Conservation (phyloP, 2,113 vertebrate genomes). For the Tupaia chinensis region DNA sequence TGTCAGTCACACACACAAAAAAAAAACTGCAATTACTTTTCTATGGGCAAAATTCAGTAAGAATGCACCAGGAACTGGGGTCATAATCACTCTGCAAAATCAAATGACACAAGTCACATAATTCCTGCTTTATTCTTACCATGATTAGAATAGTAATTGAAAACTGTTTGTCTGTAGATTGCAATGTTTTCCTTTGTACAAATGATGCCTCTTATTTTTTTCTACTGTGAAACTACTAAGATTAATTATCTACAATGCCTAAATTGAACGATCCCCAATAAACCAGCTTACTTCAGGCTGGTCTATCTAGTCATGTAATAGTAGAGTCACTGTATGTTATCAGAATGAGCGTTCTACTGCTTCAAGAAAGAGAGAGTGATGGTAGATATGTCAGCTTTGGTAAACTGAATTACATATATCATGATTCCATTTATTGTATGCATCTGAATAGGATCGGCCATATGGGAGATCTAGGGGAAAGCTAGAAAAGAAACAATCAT, state of each 20-base stretch:
- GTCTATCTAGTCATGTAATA: background rate
- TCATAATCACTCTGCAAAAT: constrained; percentile 49
- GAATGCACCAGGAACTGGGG: background rate
- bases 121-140: constrained; percentile 45
- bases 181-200: constrained; percentile 57
- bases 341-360: background rate
- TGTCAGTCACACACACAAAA: constrained; percentile 20
- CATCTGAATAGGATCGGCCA: background rate
- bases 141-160: constrained; percentile 58
- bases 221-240: constrained; percentile 47
- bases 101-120: constrained; percentile 51
- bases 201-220: constrained; percentile 61
- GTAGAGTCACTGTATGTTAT: background rate
- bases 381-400: background rate
- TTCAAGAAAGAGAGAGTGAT: background rate
- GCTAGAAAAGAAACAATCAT: background rate
- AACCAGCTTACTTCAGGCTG: background rate
- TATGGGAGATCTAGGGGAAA: background rate
- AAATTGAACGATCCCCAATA: constrained; percentile 10
- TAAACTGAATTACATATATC: background rate
- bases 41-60: constrained; percentile 29
- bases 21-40: constrained; percentile 52
- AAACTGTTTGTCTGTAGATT: constrained; percentile 47
- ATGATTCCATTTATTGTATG: background rate
- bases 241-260: constrained; percentile 61